Percentiles rank a stretch among this genome's conserved stretches.
These are phyloP conservation scores for Megathymus violae DNA, from an alignment of 1,140 invertebrate genomes.

Conservation along the genomic window DNA sequence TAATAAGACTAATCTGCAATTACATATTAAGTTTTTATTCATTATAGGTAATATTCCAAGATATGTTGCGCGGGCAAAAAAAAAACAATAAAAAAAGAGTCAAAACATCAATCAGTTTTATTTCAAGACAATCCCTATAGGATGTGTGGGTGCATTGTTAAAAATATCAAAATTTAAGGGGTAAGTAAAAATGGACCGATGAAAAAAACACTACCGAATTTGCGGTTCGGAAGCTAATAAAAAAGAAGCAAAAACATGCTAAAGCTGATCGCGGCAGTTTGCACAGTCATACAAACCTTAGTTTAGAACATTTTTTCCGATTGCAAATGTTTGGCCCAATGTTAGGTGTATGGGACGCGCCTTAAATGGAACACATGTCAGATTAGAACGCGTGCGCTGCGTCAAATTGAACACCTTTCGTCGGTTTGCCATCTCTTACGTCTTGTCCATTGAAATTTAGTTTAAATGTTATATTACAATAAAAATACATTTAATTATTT, in stretches of 20 bases:
- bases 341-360: conserved; percentile 22
- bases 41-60: too few species aligned
- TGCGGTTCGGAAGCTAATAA: conserved; percentile 49
- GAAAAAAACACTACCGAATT: conserved; percentile 44
- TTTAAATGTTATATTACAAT: not conserved
- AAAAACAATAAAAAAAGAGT: too few species aligned
- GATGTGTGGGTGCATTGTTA: too few species aligned
- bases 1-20: too few species aligned
- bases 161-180: conserved; percentile 39
- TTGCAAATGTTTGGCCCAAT: conserved; percentile 54
- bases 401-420: conserved; percentile 65
- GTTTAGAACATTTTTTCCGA: conserved; percentile 45
- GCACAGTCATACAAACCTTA: conserved; percentile 57
- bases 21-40: too few species aligned
- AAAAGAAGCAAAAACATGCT: conserved; percentile 52
- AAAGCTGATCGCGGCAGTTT: conserved; percentile 52
- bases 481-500: too few species aligned
- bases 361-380: conserved; percentile 59
- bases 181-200: conserved; percentile 36
- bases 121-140: not conserved
- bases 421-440: conserved; percentile 51
- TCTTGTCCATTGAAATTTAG: not conserved
- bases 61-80: too few species aligned
- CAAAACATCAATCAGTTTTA: not conserved
- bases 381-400: conserved; percentile 54